phyloP scores from a whole-genome alignment of 2,888 invertebrate species.

The Epinotia nisella region DNA sequence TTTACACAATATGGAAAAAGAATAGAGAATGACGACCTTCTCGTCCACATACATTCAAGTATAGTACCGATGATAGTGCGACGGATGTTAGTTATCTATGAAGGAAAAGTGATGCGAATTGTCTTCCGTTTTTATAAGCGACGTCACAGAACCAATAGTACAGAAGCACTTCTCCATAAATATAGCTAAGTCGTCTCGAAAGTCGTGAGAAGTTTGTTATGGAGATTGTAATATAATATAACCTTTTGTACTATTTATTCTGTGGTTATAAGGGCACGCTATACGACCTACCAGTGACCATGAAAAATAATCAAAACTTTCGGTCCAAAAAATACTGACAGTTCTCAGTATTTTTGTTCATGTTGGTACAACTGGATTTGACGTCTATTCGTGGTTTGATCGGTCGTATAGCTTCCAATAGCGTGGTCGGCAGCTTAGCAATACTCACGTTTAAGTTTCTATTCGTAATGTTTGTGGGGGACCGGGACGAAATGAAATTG shows the following conservation, averaged over 20 bases:
- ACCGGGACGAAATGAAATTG: slow-evolving; percentile 37
- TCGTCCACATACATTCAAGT: no score
- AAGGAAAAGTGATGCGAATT: slow-evolving; percentile 55
- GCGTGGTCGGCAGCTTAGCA: slow-evolving; percentile 34
- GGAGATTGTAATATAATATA: not conserved
- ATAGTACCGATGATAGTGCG: slow-evolving; percentile 48
- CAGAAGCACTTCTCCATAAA: not conserved
- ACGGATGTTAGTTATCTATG: slow-evolving; percentile 23
- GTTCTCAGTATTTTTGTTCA: no score
- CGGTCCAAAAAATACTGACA: no score
- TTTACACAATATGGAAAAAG: not conserved
- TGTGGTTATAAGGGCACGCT: slow-evolving; percentile 3
- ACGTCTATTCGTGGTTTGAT: not conserved
- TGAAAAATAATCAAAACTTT: not conserved
- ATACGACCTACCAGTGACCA: not conserved
- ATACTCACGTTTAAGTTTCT: slow-evolving; percentile 43
- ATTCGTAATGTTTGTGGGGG: slow-evolving; percentile 35
- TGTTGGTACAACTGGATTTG: no score
- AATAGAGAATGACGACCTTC: not conserved
- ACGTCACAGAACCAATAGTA: slow-evolving; percentile 43
- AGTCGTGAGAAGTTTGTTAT: not conserved
- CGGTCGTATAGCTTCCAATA: not conserved
- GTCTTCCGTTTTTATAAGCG: slow-evolving; percentile 75
- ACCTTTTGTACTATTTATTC: slow-evolving; percentile 15
- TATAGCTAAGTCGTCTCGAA: not conserved